Percentiles rank a stretch among this genome's conserved stretches.
phyloP scores from a whole-genome alignment of 2,113 vertebrate species.

The Monopterus albus region DNA sequence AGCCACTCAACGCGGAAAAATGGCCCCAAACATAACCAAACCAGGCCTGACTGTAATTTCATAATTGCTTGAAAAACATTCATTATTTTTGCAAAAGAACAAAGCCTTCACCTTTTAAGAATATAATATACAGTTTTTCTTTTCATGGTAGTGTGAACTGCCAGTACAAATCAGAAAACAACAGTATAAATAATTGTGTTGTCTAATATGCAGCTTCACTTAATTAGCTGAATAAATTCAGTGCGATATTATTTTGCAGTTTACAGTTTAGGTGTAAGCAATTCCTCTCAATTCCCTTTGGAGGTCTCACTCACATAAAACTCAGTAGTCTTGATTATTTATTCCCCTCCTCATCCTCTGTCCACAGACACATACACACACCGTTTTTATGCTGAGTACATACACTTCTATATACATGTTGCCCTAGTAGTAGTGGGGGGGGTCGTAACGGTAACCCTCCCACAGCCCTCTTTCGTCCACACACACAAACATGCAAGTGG shows the following conservation, averaged over 20 bases:
- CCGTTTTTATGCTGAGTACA: slow-evolving; percentile 66
- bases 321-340: slow-evolving; percentile 26
- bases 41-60: no score
- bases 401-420: slow-evolving; percentile 58
- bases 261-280: slow-evolving; percentile 17
- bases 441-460: slow-evolving; percentile 32
- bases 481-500: slow-evolving; percentile 13
- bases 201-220: no score
- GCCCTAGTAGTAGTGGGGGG: slow-evolving; percentile 36
- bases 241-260: neutral
- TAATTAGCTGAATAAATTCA: no score
- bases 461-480: slow-evolving; percentile 14
- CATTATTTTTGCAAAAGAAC: no score
- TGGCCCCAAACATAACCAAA: neutral
- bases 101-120: no score
- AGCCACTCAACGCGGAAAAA: neutral
- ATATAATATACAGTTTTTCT: no score
- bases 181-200: no score
- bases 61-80: no score
- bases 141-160: no score
- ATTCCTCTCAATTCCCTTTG: neutral
- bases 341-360: slow-evolving; percentile 32
- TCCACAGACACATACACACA: slow-evolving; percentile 39
- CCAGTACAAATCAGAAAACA: no score
- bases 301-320: slow-evolving; percentile 16